A percentile compares a stretch with the other conserved stretches of the same genome.
phyloP scores from a whole-genome alignment of 2,797 vertebrate species.

The Sebastes steindachneri region DNA sequence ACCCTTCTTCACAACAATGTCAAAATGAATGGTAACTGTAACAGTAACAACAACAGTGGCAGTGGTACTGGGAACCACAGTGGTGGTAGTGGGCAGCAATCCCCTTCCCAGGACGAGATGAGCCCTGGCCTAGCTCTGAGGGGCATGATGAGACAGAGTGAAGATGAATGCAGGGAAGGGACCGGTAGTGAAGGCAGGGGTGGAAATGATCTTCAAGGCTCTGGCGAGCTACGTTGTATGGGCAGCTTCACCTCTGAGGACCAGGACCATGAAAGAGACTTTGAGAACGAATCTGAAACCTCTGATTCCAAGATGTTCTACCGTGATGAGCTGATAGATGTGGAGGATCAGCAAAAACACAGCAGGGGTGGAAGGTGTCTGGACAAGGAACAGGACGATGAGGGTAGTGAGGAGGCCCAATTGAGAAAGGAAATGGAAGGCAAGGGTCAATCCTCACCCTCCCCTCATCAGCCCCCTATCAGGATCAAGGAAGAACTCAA shows the following conservation, averaged over 20 bases:
- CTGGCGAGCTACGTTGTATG: slow-evolving; percentile 89
- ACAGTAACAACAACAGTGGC: slow-evolving; percentile 81
- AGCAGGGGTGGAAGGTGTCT: slow-evolving; percentile 62
- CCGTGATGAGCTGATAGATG: slow-evolving; percentile 93
- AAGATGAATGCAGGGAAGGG: slow-evolving; percentile 89
- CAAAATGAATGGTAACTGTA: slow-evolving; percentile 84
- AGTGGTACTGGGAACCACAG: slow-evolving; percentile 79
- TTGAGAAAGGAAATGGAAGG: slow-evolving; percentile 88
- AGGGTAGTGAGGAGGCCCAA: slow-evolving; percentile 83
- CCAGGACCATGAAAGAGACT: slow-evolving; percentile 97
- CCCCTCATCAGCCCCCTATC: slow-evolving; percentile 88
- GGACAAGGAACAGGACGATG: slow-evolving; percentile 76
- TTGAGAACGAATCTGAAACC: slow-evolving; percentile 97
- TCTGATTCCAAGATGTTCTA: slow-evolving; percentile 94
- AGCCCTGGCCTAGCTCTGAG: slow-evolving; percentile 92
- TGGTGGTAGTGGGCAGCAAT: slow-evolving; percentile 88
- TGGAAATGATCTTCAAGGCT: slow-evolving; percentile 79
- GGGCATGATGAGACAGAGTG: slow-evolving; percentile 91
- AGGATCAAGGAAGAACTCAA: slow-evolving; percentile 98
- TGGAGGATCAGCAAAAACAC: slow-evolving; percentile 83
- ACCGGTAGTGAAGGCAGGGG: slow-evolving; percentile 77
- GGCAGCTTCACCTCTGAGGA: slow-evolving; percentile 98
- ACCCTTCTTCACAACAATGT: slow-evolving; percentile 81
- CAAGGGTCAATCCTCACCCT: slow-evolving; percentile 88
- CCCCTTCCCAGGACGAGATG: slow-evolving; percentile 96